Conservation (phyloP, 2,888 invertebrate genomes). For the Lepidocyrtoides sp. region DNA sequence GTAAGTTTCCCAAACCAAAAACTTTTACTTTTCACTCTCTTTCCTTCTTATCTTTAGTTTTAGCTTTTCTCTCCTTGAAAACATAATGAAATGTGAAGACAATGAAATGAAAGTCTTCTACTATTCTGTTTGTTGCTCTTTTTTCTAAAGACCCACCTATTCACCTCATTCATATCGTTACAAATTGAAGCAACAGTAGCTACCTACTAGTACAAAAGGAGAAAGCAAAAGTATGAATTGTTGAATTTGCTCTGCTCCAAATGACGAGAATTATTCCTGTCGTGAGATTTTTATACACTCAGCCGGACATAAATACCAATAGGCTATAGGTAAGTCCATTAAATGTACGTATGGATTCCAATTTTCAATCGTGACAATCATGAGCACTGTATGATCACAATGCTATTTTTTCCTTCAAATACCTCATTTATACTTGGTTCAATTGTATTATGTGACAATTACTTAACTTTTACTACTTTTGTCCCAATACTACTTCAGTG, state of each 20-base stretch:
- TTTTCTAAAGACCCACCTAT: not conserved
- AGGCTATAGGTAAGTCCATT: not conserved
- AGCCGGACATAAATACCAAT: not conserved
- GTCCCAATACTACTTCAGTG: not conserved
- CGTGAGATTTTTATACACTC: not conserved
- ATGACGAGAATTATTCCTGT: not conserved
- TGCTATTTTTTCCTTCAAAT: not conserved
- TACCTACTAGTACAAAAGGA: not conserved
- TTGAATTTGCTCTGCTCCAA: not conserved
- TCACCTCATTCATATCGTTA: not conserved
- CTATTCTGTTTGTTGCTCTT: not conserved
- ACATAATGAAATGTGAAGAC: conserved; percentile 14
- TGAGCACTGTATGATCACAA: conserved; percentile 3
- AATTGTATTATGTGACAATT: not conserved
- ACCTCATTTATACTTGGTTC: not conserved
- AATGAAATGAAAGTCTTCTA: not conserved
- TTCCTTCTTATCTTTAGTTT: not conserved
- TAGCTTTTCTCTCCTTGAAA: not conserved
- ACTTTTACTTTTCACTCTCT: conserved; percentile 15
- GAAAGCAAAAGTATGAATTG: not conserved
- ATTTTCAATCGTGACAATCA: not conserved
- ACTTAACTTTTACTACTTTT: not conserved
- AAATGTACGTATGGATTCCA: not conserved
- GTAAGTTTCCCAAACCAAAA: conserved; percentile 38
- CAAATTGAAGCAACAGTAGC: not conserved